Evolutionary conservation across 2,113 vertebrate species (phyloP), one percentile per base, ranked within the genome.

Genomic region (Phasianus colchicus): DNA sequence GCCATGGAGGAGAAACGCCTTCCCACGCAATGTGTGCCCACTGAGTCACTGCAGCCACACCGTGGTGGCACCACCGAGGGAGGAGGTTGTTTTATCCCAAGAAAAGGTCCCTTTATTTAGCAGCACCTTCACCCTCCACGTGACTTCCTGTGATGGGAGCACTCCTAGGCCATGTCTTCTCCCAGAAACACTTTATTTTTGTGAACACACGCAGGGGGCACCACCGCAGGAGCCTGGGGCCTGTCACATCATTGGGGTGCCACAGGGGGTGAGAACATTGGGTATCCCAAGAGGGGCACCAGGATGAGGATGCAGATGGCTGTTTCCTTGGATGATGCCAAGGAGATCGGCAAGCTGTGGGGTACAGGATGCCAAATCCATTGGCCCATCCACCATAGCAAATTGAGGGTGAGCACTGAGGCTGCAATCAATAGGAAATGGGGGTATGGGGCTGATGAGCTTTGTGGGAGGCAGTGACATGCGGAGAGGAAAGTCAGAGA

Each of bases 371-470:
- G 30, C 55, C 30, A 20, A 20, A 58, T 29, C 52, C 52, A 30
- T 54, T 54, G 52, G 52, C 27, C 52, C 52, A 29, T 54, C 27
- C 14, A 21, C 25, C 36, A 64, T 40, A n/a, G 43, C 20, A 16
- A 32, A 47, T n/a, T 15, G 43, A 42, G 72, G 29, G 24, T 18
- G 16, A 5, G 10, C 61, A 38, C 16, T 11, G 25, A 64, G 19
- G 22, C 63, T 34, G 78, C 10, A 30, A 69, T 24, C 1, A 0
- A n/a, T 15, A n/a, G 60, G 24, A 20, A 25, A 71, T 72, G 54
- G 0, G 1, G 52, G 17, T 2, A 1, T 29, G 0, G 71, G 47
- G 42, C 7, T 0, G 0, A 47, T 3, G 47, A 82, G 61, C 38
- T 69, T 79, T 30, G 27, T 8, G 38, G 38, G 61, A 40, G 36